These are phyloP conservation scores for Pampusana beccarii DNA, from an alignment of 2,113 vertebrate species.

Conservation along the genomic window DNA sequence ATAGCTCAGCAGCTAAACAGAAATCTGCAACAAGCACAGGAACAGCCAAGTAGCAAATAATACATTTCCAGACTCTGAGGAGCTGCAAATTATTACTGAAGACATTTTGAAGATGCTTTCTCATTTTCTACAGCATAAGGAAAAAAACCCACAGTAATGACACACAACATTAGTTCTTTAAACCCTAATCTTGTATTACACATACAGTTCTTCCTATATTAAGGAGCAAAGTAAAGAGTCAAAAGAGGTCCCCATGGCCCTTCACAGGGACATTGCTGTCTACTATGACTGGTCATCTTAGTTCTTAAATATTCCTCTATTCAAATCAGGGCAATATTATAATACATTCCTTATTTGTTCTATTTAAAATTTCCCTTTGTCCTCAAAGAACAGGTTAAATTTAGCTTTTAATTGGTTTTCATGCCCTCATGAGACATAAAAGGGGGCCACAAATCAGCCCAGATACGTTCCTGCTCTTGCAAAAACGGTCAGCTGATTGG, in stretches of 20 bases:
- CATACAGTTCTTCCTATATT: not conserved
- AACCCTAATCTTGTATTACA: not conserved
- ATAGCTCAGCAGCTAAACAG: not conserved
- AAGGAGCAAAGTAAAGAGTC: not conserved
- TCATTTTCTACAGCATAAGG: not conserved
- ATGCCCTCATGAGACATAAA: not conserved
- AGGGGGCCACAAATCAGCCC: not conserved
- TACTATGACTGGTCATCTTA: not conserved
- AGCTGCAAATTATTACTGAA: not conserved
- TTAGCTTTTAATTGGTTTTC: constrained; percentile 19
- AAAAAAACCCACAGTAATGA: not conserved
- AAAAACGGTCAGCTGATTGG: not conserved
- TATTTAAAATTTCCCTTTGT: not conserved
- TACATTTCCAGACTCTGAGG: not conserved
- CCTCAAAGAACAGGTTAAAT: not conserved
- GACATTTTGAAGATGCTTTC: not conserved
- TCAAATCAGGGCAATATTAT: not conserved
- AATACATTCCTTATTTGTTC: not conserved
- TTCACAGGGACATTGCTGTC: not conserved
- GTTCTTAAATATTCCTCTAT: not conserved
- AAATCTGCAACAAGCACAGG: not conserved
- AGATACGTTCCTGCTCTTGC: not conserved
- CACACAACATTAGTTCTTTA: not conserved
- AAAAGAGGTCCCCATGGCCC: not conserved
- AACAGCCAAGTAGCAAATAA: not conserved